Conservation (phyloP, 30 jellyfish, hydroid and myxozoan species). For the Aurelia aurita complex sp. Pacific region DNA sequence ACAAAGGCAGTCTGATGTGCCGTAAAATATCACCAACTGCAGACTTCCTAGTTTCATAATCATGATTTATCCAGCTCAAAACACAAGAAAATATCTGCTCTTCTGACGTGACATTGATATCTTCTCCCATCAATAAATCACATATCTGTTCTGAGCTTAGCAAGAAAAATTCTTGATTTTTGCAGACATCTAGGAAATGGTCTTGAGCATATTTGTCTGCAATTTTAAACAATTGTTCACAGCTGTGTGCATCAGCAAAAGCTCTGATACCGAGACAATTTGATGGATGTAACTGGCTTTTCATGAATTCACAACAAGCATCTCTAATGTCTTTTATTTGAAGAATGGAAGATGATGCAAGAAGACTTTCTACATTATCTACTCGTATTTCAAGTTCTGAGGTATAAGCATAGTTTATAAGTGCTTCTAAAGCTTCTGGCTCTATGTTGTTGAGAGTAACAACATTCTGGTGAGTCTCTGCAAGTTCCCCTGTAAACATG, state of each 20-base stretch:
- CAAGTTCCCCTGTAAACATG: conserved; percentile 85
- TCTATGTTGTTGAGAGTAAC: conserved; percentile 87
- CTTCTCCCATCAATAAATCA: conserved; percentile 75
- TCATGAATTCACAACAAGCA: conserved; percentile 95
- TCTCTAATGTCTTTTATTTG: conserved; percentile 80
- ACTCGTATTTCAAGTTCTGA: conserved; percentile 84
- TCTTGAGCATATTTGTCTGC: conserved; percentile 86
- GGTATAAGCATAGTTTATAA: conserved; percentile 84
- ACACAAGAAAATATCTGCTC: conserved; percentile 76
- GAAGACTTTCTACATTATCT: conserved; percentile 89
- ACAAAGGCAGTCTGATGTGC: conserved; percentile 67
- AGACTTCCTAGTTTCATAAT: conserved; percentile 61
- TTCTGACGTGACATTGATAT: conserved; percentile 77
- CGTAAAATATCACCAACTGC: conserved; percentile 46
- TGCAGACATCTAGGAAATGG: conserved; percentile 78
- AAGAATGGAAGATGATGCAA: conserved; percentile 88
- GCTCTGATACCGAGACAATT: conserved; percentile 94
- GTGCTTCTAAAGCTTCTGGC: conserved; percentile 91
- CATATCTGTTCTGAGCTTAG: conserved; percentile 74
- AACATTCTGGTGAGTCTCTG: conserved; percentile 84
- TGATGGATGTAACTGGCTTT: conserved; percentile 91
- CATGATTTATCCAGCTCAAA: conserved; percentile 79
- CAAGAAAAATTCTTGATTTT: conserved; percentile 88
- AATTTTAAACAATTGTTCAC: conserved; percentile 73
- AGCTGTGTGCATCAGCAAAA: conserved; percentile 95